These are phyloP conservation scores for Branchinecta lynchi DNA, from an alignment of 1,140 invertebrate species.

Conservation along the genomic window DNA sequence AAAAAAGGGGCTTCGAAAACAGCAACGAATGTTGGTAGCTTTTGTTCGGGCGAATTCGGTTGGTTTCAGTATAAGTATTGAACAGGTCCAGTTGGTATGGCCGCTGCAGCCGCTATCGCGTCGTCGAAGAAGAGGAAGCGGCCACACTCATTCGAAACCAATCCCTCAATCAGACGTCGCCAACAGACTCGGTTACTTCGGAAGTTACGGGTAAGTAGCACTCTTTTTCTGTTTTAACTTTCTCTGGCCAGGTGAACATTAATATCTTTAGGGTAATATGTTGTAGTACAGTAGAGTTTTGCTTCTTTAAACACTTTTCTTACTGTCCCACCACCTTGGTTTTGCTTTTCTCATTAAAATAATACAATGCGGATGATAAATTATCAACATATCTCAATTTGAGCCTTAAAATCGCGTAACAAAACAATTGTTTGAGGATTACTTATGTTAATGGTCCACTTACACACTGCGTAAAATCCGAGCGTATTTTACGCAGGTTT, in stretches of 20 bases:
- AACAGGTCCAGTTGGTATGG: slow-evolving; percentile 80
- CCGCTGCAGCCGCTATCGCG: slow-evolving; percentile 88
- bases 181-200: slow-evolving; percentile 85
- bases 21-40: no score
- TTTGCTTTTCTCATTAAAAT: slow-evolving; percentile 7
- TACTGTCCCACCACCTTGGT: neutral
- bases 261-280: neutral
- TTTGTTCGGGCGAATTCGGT: no score
- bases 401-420: no score
- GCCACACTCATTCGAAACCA: slow-evolving; percentile 92
- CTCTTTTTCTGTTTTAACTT: neutral
- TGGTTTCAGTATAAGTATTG: no score
- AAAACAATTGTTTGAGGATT: no score
- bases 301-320: no score
- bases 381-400: no score
- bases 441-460: no score
- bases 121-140: slow-evolving; percentile 88
- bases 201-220: slow-evolving; percentile 53
- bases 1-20: no score
- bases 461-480: no score
- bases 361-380: neutral
- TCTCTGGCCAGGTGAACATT: neutral
- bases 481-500: no score
- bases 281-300: neutral
- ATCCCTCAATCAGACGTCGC: slow-evolving; percentile 86